Evolutionary conservation across 2,113 vertebrate species (phyloP).

Genomic region (Columba janthina): DNA sequence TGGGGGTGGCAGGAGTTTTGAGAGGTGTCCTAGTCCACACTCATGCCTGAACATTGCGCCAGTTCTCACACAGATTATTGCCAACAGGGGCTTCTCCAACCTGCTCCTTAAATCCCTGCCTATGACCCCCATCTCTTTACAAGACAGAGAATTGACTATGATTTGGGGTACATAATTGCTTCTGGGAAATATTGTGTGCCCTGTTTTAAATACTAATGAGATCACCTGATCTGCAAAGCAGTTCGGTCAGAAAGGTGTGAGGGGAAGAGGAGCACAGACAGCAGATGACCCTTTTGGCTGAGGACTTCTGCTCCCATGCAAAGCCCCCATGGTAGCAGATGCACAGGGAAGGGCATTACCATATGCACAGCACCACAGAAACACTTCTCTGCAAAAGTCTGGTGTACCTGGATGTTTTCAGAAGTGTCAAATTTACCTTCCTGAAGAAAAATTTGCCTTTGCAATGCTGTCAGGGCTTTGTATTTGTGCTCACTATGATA

Average conservation of each 20-base stretch:
- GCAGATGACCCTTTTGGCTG: neutral
- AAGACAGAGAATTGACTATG: neutral
- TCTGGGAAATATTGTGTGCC: neutral
- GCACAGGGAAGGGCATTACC: neutral
- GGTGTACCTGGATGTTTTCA: neutral
- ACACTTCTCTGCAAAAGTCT: fast-evolving
- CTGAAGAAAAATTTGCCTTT: neutral
- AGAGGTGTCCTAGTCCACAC: neutral
- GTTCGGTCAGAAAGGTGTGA: neutral
- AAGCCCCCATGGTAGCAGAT: fast-evolving
- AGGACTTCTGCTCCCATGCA: fast-evolving
- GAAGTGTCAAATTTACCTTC: neutral
- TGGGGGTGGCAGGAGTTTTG: neutral
- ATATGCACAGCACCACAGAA: neutral
- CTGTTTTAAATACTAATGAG: neutral
- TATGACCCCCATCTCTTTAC: fast-evolving
- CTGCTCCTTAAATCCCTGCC: neutral
- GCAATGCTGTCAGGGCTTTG: neutral
- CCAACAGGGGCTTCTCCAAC: neutral
- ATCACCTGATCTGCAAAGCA: neutral
- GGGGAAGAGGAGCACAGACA: neutral
- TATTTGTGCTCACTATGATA: neutral
- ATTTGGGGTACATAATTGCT: neutral
- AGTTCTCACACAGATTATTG: neutral
- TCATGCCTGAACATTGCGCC: neutral